Evolutionary conservation across 2,113 vertebrate species (phyloP).

Genomic region (Salvelinus sp.): DNA sequence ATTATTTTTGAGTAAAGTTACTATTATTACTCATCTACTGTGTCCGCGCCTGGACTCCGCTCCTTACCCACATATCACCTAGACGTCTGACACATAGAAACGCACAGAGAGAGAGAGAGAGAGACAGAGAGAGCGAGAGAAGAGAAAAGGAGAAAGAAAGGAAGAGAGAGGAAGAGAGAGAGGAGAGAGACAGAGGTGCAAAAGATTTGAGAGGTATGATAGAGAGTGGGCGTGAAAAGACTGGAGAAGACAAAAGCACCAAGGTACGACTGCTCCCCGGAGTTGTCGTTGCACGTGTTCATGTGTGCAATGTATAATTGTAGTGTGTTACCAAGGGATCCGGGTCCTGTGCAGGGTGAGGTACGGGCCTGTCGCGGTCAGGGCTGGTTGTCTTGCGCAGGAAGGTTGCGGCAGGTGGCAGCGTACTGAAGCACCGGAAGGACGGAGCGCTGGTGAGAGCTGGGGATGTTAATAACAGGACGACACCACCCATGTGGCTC

Average conservation of each 20-base stretch:
- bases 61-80: too few relatives aligned
- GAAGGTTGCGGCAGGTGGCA: slow-evolving; percentile 73
- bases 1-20: too few relatives aligned
- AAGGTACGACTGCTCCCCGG: not conserved
- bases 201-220: too few relatives aligned
- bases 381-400: slow-evolving; percentile 72
- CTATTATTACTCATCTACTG: too few relatives aligned
- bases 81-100: too few relatives aligned
- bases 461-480: slow-evolving; percentile 57
- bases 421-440: slow-evolving; percentile 80
- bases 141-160: too few relatives aligned
- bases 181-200: too few relatives aligned
- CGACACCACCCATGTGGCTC: slow-evolving; percentile 74
- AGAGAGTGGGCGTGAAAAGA: too few relatives aligned
- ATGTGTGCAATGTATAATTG: not conserved
- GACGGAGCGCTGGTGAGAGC: slow-evolving; percentile 79
- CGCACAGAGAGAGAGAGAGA: not conserved
- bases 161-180: too few relatives aligned
- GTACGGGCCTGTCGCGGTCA: slow-evolving; percentile 73
- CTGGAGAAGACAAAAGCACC: not conserved
- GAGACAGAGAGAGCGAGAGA: not conserved
- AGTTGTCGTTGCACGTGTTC: not conserved
- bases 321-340: slow-evolving; percentile 74
- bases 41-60: too few relatives aligned
- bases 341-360: slow-evolving; percentile 77